These are phyloP conservation scores for Stenolophus ochropezus DNA, from an alignment of 2,888 invertebrate species.

Conservation along the genomic window DNA sequence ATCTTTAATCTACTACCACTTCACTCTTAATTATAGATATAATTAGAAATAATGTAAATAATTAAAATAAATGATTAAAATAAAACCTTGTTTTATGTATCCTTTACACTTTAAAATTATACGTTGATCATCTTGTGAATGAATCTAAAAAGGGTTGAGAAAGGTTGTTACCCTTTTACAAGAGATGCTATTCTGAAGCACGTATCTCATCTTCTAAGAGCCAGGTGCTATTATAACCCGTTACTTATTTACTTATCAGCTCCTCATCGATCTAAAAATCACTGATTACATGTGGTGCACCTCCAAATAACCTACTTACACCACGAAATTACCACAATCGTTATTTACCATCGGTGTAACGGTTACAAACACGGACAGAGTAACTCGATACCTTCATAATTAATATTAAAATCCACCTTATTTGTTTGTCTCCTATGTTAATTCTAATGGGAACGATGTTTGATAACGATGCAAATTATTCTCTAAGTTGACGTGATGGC, in stretches of 20 bases:
- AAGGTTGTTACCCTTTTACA: conserved; percentile 7
- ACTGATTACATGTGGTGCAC: conserved; percentile 2
- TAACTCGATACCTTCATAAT: not conserved
- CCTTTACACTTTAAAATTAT: not conserved
- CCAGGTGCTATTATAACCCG: conserved; percentile 27
- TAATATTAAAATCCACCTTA: conserved; percentile 9
- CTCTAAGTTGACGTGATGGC: conserved; percentile 13
- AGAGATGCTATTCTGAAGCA: not conserved
- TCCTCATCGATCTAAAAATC: conserved; percentile 12
- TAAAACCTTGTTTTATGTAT: not conserved
- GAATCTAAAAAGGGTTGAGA: not conserved
- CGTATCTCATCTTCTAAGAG: not conserved
- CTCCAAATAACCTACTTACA: conserved; percentile 14
- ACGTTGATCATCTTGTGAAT: not conserved
- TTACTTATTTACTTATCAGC: not conserved
- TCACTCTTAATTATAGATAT: too few relatives aligned
- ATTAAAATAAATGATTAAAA: too few relatives aligned
- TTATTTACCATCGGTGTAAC: not conserved
- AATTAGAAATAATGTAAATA: too few relatives aligned
- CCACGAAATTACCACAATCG: not conserved
- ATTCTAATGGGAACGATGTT: not conserved
- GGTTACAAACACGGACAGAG: not conserved
- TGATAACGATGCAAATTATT: conserved; percentile 39
- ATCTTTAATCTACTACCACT: too few relatives aligned
- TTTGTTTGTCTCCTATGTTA: conserved; percentile 2